Evolutionary conservation across 2,888 invertebrate species (phyloP).

Genomic region (Pantelozetes paolii): DNA sequence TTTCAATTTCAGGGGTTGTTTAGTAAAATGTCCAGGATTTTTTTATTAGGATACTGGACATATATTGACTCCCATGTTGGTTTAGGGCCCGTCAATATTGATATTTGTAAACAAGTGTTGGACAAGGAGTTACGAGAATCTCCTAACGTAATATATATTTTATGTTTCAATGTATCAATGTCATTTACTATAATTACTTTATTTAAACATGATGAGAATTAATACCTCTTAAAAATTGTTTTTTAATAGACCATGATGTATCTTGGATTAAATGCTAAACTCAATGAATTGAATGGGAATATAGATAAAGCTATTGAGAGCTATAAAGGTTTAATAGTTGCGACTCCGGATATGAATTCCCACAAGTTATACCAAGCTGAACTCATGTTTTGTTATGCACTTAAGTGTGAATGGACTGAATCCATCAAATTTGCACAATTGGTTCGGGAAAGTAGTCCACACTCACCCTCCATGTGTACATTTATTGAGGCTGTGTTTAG

Average conservation of each 20-base stretch:
- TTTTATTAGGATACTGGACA: slow-evolving; percentile 24
- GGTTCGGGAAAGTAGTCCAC: neutral
- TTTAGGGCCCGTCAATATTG: slow-evolving; percentile 11
- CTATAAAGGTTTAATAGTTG: neutral
- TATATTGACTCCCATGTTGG: slow-evolving; percentile 6
- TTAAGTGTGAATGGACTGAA: slow-evolving; percentile 18
- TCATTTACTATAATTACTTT: no score
- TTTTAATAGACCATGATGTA: slow-evolving; percentile 21
- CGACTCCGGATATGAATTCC: no score
- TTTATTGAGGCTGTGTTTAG: slow-evolving; percentile 1
- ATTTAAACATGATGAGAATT: no score
- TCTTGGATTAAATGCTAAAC: slow-evolving; percentile 13
- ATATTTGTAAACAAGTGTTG: neutral
- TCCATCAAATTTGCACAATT: neutral
- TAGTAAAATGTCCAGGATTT: neutral
- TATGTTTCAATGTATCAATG: no score
- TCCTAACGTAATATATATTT: slow-evolving; percentile 29
- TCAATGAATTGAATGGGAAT: slow-evolving; percentile 29
- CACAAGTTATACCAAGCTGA: slow-evolving; percentile 26
- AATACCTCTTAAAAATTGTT: no score
- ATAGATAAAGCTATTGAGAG: slow-evolving; percentile 16
- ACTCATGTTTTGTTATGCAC: slow-evolving; percentile 22
- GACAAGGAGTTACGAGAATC: slow-evolving; percentile 25
- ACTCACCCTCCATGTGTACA: neutral
- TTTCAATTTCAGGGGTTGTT: slow-evolving; percentile 7